These are phyloP conservation scores for Agrenia bidenticulata DNA, from an alignment of 2,888 invertebrate genomes.

Conservation along the genomic window DNA sequence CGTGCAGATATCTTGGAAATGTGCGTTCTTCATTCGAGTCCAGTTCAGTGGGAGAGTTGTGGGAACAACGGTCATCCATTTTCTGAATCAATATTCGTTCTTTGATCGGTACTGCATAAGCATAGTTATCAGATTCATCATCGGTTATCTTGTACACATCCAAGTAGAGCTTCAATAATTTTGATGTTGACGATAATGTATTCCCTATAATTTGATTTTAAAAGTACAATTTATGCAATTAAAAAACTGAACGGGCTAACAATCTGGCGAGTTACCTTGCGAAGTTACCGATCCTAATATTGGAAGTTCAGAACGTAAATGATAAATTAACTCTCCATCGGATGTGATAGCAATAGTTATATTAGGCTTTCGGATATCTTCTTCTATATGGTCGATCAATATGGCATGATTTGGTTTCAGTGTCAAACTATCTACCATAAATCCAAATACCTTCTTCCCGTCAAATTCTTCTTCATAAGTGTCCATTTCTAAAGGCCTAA, in stretches of 20 bases:
- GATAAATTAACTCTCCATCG: conserved; percentile 26
- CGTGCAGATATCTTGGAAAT: too few relatives aligned
- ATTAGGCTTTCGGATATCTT: not conserved
- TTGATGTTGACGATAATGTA: not conserved
- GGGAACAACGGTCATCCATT: not conserved
- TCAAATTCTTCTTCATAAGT: conserved; percentile 10
- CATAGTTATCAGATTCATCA: not conserved
- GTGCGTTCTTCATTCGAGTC: too few relatives aligned
- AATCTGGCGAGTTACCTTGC: too few relatives aligned
- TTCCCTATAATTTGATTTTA: too few relatives aligned
- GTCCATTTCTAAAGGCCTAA: conserved; percentile 16
- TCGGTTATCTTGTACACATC: conserved; percentile 1
- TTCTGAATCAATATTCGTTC: not conserved
- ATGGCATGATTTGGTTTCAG: conserved; percentile 16
- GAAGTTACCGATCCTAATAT: too few relatives aligned
- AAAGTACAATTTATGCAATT: too few relatives aligned
- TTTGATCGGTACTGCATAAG: not conserved
- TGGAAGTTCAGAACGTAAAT: conserved; percentile 18
- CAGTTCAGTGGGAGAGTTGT: too few relatives aligned
- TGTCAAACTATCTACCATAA: conserved; percentile 12
- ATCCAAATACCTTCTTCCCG: conserved; percentile 16
- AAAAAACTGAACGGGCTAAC: too few relatives aligned
- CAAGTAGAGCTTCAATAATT: not conserved
- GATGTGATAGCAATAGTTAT: conserved; percentile 27
- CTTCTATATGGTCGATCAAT: conserved; percentile 3